A percentile compares a stretch with the other conserved stretches of the same genome.
Conservation (phyloP, 2,888 invertebrate species). For the Cabera pusaria region DNA sequence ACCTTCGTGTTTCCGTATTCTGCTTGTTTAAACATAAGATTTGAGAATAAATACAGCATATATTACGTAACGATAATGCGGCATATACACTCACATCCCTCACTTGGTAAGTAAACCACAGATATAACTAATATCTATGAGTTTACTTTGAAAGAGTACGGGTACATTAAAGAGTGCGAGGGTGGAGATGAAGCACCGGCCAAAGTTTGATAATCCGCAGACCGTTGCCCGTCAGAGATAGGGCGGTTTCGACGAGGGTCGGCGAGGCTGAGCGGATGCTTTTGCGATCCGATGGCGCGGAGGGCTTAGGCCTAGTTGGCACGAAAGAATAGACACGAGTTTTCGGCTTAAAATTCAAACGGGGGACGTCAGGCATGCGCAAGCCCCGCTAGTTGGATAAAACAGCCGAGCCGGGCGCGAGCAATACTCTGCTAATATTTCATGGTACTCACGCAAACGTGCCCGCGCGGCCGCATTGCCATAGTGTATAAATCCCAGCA, state of each 20-base stretch:
- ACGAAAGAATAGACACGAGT: conserved; percentile 47
- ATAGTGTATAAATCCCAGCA: conserved; percentile 68
- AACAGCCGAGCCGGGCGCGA: conserved; percentile 40
- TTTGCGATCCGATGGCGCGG: conserved; percentile 47
- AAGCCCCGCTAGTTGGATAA: conserved; percentile 47
- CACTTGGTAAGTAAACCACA: no score
- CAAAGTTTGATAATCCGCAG: conserved; percentile 64
- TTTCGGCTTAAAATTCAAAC: conserved; percentile 47
- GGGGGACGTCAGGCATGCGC: conserved; percentile 41
- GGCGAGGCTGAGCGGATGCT: conserved; percentile 42
- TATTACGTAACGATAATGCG: no score
- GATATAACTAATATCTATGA: no score
- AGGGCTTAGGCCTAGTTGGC: conserved; percentile 49
- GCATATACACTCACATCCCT: no score
- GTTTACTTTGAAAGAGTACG: conserved; percentile 18
- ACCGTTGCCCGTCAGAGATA: conserved; percentile 68
- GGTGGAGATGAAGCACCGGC: conserved; percentile 36
- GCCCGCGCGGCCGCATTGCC: conserved; percentile 48
- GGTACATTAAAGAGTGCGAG: conserved; percentile 39
- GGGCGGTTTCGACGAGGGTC: conserved; percentile 62
- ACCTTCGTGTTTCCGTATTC: conserved; percentile 8
- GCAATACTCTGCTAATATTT: conserved; percentile 57
- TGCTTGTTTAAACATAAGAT: conserved; percentile 1
- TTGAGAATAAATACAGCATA: conserved; percentile 7
- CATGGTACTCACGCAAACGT: conserved; percentile 63